These are phyloP conservation scores for Micronisus gabar DNA, from an alignment of 2,113 vertebrate genomes.

Conservation along the genomic window DNA sequence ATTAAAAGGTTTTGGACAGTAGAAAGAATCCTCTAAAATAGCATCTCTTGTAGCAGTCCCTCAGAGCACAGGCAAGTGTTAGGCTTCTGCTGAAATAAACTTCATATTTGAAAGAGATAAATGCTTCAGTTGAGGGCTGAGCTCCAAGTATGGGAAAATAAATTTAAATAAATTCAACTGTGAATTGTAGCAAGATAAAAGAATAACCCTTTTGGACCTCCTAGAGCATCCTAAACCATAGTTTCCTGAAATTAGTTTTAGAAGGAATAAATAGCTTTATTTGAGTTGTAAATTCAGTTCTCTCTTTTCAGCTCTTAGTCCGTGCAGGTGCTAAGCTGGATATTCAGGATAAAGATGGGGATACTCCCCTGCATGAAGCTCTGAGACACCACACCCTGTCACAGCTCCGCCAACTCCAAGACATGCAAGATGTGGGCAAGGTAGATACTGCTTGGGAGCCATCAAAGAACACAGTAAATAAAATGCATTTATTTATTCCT, in stretches of 20 bases:
- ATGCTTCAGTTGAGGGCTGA: not conserved
- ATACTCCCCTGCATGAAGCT: slow-evolving; percentile 96
- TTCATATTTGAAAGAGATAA: not conserved
- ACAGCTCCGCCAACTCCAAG: slow-evolving; percentile 96
- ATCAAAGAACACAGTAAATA: slow-evolving; percentile 96
- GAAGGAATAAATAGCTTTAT: not conserved
- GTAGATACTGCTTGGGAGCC: slow-evolving; percentile 97
- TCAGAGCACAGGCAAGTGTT: not conserved
- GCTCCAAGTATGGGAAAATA: not conserved
- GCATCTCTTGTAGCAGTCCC: not conserved
- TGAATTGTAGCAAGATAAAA: not conserved
- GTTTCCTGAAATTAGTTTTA: not conserved
- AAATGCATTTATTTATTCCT: slow-evolving; percentile 50
- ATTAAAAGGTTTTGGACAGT: not conserved
- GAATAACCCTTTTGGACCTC: not conserved
- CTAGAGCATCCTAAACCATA: not conserved
- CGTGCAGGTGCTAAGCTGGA: slow-evolving; percentile 97
- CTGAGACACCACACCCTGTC: slow-evolving; percentile 96
- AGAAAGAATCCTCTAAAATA: not conserved
- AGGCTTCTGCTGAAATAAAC: not conserved
- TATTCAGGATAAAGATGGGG: slow-evolving; percentile 98
- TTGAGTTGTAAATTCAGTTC: not conserved
- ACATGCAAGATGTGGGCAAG: slow-evolving; percentile 99
- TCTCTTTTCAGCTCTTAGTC: slow-evolving; percentile 85
- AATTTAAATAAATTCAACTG: not conserved